Base-by-base conservation (phyloP, 2,888 invertebrate species). In the Hirtodrosophila alboralis region DNA sequence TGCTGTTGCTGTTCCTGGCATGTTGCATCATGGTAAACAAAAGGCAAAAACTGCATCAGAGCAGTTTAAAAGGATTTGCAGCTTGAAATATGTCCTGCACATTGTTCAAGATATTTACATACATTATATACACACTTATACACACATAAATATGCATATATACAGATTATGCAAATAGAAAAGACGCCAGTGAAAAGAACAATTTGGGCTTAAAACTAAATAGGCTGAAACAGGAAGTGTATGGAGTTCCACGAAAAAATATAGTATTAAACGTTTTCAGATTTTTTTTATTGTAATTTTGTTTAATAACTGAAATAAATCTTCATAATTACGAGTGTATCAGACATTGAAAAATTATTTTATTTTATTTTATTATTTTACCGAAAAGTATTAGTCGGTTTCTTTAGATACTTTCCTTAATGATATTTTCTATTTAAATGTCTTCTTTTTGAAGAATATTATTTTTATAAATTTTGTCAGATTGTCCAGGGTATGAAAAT, bases 31-130 rank as follows among this genome's bases (percentile, higher is more conserved):
- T 61, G 44, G 40, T 33, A 68, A 74, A 59, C 75, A 80, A 77
- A 66, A 58, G 66, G 38, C 30, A 23, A 59, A 43, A 59, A 43
- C 52, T 53, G 64, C 68, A 56, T 44, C 64, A 67, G 45, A 67
- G 60, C 66, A 62, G 83, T 70, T 74, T 71, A 66, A 84, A 84
- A 75, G 80, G 79, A 80, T 79, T 80, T 84, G 58, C 44, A 58
- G 49, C 37, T 56, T 64, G 59, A 63, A 59, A 61, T 61, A 72
- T 71, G 64, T 75, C 47, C 51, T 34, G 61, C 57, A 59, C 44
- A 70, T 49, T 66, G 67, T 53, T 43, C 33, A 49, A 53, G 30
- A 33, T 48, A 48, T 56, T 67, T 28, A 47, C 21, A 43, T 27
- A 54, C 40, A 49, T 28, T 10, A 31, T 3, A 38, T 30, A 44